These are phyloP conservation scores for Rhinatrema bivittatum DNA, from an alignment of 2,797 vertebrate species.

Conservation along the genomic window DNA sequence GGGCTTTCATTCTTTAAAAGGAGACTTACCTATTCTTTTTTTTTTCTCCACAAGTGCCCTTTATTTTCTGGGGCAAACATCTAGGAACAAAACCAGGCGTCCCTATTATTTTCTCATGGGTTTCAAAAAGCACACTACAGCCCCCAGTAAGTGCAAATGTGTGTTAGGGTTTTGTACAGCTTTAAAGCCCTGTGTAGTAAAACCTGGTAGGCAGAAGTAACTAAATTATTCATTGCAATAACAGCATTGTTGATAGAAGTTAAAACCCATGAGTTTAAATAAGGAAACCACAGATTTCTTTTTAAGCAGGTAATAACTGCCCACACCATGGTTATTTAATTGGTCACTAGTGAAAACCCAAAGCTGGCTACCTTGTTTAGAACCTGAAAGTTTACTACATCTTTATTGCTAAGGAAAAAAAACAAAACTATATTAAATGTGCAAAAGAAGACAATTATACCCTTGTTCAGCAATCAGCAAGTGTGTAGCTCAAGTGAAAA, in stretches of 20 bases:
- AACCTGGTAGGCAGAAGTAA: slow-evolving; percentile 23
- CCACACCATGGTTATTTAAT: slow-evolving; percentile 33
- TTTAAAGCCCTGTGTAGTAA: slow-evolving; percentile 1
- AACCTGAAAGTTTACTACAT: neutral
- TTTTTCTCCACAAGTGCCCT: neutral
- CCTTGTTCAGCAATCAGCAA: neutral
- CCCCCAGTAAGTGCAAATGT: neutral
- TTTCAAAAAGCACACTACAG: neutral
- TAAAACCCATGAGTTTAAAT: slow-evolving; percentile 42
- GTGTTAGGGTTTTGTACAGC: neutral
- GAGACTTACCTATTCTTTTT: neutral
- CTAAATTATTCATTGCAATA: slow-evolving; percentile 46
- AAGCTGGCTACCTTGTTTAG: slow-evolving; percentile 32
- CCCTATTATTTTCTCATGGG: neutral
- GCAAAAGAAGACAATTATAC: neutral
- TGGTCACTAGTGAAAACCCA: slow-evolving; percentile 30
- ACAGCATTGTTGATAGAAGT: slow-evolving; percentile 32
- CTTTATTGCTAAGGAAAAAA: neutral
- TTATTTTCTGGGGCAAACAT: neutral
- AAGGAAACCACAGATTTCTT: slow-evolving; percentile 42
- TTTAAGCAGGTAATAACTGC: slow-evolving; percentile 37
- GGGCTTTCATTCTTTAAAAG: slow-evolving; percentile 47
- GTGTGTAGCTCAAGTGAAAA: slow-evolving; percentile 6
- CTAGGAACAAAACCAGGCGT: neutral
- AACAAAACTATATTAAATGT: neutral